These are phyloP conservation scores for Lasioglossum villosulum DNA, from an alignment of 2,888 invertebrate genomes.

Conservation along the genomic window DNA sequence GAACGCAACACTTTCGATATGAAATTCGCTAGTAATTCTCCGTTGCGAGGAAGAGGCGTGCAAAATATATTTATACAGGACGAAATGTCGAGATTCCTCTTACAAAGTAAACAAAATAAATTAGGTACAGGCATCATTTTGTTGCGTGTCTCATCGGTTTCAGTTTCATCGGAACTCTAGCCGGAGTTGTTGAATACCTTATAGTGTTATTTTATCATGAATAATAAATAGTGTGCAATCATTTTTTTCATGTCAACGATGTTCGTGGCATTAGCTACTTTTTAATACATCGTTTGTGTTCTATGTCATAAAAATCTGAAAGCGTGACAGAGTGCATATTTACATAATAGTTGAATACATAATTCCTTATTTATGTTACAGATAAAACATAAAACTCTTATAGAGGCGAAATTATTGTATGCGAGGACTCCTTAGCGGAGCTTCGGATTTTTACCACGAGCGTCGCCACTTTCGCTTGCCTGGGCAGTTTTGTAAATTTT, in stretches of 20 bases:
- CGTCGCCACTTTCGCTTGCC: neutral
- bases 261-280: too few relatives aligned
- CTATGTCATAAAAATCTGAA: neutral
- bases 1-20: conserved; percentile 69
- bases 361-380: neutral
- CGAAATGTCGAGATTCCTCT: conserved; percentile 60
- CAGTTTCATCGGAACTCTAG: neutral
- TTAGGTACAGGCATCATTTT: conserved; percentile 55
- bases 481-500: neutral
- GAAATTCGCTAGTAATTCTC: conserved; percentile 72
- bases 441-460: neutral
- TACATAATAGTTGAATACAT: neutral
- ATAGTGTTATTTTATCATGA: conserved; percentile 40
- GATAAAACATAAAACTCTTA: too few relatives aligned
- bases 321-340: neutral
- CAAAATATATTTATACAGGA: conserved; percentile 75
- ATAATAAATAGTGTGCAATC: conserved; percentile 21
- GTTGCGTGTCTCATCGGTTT: neutral
- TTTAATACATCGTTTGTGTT: too few relatives aligned
- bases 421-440: too few relatives aligned
- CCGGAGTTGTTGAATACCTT: neutral
- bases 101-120: conserved; percentile 74
- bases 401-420: too few relatives aligned
- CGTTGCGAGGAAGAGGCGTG: conserved; percentile 71
- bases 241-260: conserved; percentile 12